Evolutionary conservation across 2,888 invertebrate species (phyloP).

Genomic region (Punctoribates punctum): DNA sequence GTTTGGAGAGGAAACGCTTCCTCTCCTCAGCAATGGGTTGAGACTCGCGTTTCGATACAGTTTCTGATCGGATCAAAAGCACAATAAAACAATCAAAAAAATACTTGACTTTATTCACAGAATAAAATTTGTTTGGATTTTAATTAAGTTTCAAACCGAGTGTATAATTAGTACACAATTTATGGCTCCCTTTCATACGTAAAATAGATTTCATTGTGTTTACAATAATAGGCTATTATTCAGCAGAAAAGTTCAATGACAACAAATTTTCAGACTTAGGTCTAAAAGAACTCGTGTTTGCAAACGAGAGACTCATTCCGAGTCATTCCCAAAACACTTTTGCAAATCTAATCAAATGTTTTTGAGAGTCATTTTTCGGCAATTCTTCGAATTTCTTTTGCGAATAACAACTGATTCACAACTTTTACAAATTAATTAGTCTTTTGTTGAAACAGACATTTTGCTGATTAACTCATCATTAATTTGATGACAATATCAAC

Average conservation of each 20-base stretch:
- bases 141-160: not conserved
- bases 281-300: not conserved
- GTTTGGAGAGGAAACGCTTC: not conserved
- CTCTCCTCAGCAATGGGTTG: not conserved
- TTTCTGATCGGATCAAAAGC: not conserved
- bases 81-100: not conserved
- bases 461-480: too few species aligned
- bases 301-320: not conserved
- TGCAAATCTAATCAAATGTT: too few species aligned
- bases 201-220: too few species aligned
- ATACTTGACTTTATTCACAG: not conserved
- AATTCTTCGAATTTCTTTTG: too few species aligned
- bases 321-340: too few species aligned
- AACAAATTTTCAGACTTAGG: not conserved
- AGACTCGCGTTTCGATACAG: not conserved
- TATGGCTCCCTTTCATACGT: not conserved
- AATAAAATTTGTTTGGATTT: not conserved
- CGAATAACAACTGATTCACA: too few species aligned
- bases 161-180: too few species aligned
- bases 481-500: too few species aligned
- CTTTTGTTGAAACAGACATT: too few species aligned
- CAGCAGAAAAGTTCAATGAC: constrained; percentile 8
- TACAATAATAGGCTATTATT: not conserved
- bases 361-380: too few species aligned
- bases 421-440: too few species aligned